Evolutionary conservation across 2,797 vertebrate genomes (phyloP).

Genomic region (Fratercula arctica): DNA sequence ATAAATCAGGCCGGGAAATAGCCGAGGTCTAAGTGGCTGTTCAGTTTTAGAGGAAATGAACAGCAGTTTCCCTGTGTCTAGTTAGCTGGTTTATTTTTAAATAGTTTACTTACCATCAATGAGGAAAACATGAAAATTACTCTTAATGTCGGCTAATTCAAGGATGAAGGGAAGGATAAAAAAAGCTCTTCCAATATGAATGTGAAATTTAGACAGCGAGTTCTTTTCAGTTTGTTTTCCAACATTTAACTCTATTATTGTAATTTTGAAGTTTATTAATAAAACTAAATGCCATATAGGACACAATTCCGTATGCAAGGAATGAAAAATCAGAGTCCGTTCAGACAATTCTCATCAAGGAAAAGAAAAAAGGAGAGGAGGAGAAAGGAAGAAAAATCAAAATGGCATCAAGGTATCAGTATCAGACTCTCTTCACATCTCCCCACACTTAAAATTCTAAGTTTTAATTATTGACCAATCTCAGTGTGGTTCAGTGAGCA

Average conservation of each 20-base stretch:
- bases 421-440: background rate
- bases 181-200: background rate
- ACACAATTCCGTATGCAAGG: background rate
- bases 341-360: background rate
- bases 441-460: background rate
- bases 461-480: background rate
- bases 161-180: background rate
- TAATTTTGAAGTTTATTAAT: background rate
- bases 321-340: background rate
- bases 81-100: background rate
- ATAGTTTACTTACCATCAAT: background rate
- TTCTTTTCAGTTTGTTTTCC: background rate
- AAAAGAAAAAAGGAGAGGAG: background rate
- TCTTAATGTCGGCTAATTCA: background rate
- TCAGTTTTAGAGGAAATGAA: background rate
- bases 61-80: background rate
- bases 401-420: background rate
- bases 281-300: background rate
- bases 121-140: background rate
- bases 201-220: background rate
- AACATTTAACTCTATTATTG: background rate
- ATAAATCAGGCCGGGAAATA: background rate
- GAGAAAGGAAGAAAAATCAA: background rate
- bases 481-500: background rate
- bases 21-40: background rate